Evolutionary conservation across 2,113 vertebrate species (phyloP), one percentile per base, ranked within the genome.

Genomic region (Ptychochromis oligacanthus): DNA sequence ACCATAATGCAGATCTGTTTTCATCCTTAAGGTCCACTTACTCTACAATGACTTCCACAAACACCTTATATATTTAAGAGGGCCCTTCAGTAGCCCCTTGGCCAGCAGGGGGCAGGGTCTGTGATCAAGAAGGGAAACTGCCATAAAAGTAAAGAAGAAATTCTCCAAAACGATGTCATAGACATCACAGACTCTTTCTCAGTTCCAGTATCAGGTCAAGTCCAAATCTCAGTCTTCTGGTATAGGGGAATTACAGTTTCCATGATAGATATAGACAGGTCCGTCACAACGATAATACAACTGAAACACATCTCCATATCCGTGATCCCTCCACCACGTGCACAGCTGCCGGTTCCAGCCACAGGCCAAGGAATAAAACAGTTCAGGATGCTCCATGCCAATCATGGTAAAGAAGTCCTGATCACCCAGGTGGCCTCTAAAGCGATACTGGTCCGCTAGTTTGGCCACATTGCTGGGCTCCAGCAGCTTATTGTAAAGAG

Each of bases 331-430:
- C 98, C 98, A 99, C 98, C 98, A 99, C 0, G 97, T 97, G 94
- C 98, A 99, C 4, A 99, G 96, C 94, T 99, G 98, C 14, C 97
- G 95, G 95, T 99, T 99, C 98, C 97, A 99, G 0, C 97, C 96
- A 14, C 98, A 99, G 77, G 96, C 91, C 3, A 99, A 95, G 10
- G 96, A 87, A 0, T 97, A 95, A 93, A 99, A 99, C 24, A 99
- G 96, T 76, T 96, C 95, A 0, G 97, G 97, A 60, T 99, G 97
- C 93, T 98, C 97, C 98, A 99, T 99, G 87, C 98, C 97, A 0
- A 97, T 97, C 97, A 99, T 97, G 38, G 97, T 98, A 92, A 99
- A 99, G 95, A 99, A 99, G 95, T 99, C 98, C 93, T 99, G 98
- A 93, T 99, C 98, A 1, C 98, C 98, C 0, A 99, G 96, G 92